A percentile compares a stretch with the other conserved stretches of the same genome.
Conservation (phyloP, 2,113 vertebrate genomes). For the Condylura cristata region DNA sequence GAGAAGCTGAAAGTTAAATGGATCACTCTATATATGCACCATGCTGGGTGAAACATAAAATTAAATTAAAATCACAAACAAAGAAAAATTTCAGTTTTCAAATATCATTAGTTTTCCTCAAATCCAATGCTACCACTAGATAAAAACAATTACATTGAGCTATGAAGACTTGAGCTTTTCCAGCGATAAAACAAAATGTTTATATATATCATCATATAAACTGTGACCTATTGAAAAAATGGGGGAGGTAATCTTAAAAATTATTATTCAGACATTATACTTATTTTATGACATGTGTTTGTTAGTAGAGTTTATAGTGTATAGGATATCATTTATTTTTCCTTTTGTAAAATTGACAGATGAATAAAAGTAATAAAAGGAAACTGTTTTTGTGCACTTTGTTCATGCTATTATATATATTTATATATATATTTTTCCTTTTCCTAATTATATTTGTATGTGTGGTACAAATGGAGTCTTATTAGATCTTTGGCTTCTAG, state of each 20-base stretch:
- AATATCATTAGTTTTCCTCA: constrained; percentile 13
- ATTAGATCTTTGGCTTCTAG: constrained; percentile 62
- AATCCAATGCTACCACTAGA: not conserved
- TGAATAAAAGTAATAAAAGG: not conserved
- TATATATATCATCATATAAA: not conserved
- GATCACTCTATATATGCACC: not conserved
- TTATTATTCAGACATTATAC: not conserved
- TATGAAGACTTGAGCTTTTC: not conserved
- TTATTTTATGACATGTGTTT: not conserved
- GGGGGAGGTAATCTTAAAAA: not conserved
- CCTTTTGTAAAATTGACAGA: not conserved
- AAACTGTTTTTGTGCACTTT: not conserved
- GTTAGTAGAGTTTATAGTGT: not conserved
- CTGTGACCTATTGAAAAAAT: not conserved
- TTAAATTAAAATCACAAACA: constrained; percentile 50
- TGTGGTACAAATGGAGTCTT: constrained; percentile 45
- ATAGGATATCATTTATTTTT: not conserved
- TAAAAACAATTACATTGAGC: not conserved
- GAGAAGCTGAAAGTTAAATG: constrained; percentile 52
- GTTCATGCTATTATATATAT: not conserved
- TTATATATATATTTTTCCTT: not conserved
- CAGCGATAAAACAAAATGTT: constrained; percentile 6
- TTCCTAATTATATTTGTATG: not conserved
- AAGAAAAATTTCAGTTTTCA: constrained; percentile 34
- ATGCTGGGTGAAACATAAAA: constrained; percentile 54